These are phyloP conservation scores for Pararge aegeria DNA, from an alignment of 1,140 invertebrate genomes.

Conservation along the genomic window DNA sequence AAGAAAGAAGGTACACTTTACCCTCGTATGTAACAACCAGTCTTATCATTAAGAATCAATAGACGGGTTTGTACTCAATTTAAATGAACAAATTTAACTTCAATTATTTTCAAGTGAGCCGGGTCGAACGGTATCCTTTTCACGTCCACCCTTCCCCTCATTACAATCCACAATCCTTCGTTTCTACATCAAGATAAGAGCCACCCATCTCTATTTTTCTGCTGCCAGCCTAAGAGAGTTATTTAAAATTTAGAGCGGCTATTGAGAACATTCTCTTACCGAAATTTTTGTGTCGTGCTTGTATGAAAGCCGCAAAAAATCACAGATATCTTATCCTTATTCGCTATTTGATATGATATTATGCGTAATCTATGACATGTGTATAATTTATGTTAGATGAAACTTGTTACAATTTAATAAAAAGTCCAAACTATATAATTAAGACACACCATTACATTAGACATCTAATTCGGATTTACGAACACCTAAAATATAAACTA, in stretches of 20 bases:
- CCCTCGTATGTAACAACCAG: not conserved
- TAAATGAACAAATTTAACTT: constrained; percentile 77
- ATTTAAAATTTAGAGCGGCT: not conserved
- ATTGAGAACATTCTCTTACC: not conserved
- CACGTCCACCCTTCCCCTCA: constrained; percentile 67
- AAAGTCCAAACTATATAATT: no score
- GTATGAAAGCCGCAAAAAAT: no score
- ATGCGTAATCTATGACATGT: no score
- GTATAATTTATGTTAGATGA: no score
- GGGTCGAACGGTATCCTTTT: constrained; percentile 66
- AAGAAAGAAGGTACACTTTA: no score
- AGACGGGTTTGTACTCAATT: constrained; percentile 44
- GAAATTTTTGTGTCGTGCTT: not conserved
- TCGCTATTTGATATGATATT: no score
- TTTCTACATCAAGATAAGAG: constrained; percentile 73
- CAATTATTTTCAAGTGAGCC: constrained; percentile 75
- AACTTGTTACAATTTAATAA: no score
- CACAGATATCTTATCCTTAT: no score
- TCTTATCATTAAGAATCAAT: constrained; percentile 39
- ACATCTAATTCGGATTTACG: no score
- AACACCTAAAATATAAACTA: no score
- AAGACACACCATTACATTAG: no score
- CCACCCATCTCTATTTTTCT: constrained; percentile 68
- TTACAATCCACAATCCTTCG: constrained; percentile 71
- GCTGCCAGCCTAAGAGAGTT: constrained; percentile 31